A percentile compares a stretch with the other conserved stretches of the same genome.
Conservation (phyloP, 2,113 vertebrate species). For the Pipa parva region DNA sequence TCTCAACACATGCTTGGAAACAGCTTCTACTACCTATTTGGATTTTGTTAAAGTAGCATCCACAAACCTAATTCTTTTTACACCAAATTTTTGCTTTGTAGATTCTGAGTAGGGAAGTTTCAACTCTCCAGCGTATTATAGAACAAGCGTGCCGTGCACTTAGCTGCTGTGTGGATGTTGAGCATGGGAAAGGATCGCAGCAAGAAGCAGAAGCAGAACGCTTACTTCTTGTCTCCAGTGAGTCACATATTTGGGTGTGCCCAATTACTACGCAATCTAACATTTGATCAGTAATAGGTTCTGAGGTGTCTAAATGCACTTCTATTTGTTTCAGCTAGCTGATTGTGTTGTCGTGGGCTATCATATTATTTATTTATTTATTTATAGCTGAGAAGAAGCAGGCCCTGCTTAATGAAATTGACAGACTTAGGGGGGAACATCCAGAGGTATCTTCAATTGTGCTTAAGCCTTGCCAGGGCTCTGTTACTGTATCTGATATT, state of each 20-base stretch:
- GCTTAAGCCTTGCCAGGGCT: conserved; percentile 56
- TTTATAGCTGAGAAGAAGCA: conserved; percentile 62
- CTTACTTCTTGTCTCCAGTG: conserved; percentile 69
- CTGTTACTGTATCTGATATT: conserved; percentile 59
- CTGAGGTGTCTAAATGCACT: no score
- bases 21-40: no score
- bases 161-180: conserved; percentile 68
- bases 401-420: conserved; percentile 59
- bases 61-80: no score
- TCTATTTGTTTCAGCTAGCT: no score
- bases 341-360: not conserved
- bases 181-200: conserved; percentile 66
- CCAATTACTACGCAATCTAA: no score
- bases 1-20: no score
- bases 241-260: conserved; percentile 2
- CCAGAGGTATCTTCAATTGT: not conserved
- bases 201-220: conserved; percentile 75
- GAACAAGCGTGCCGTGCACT: conserved; percentile 69
- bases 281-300: no score
- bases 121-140: conserved; percentile 62
- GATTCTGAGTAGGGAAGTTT: conserved; percentile 63
- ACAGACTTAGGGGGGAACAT: conserved; percentile 49
- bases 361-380: no score
- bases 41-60: no score
- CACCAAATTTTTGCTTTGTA: no score